Percentiles rank a stretch among this genome's conserved stretches.
Conservation (phyloP, 2,888 invertebrate genomes). For the Ashinkailepas kermadecensis region DNA sequence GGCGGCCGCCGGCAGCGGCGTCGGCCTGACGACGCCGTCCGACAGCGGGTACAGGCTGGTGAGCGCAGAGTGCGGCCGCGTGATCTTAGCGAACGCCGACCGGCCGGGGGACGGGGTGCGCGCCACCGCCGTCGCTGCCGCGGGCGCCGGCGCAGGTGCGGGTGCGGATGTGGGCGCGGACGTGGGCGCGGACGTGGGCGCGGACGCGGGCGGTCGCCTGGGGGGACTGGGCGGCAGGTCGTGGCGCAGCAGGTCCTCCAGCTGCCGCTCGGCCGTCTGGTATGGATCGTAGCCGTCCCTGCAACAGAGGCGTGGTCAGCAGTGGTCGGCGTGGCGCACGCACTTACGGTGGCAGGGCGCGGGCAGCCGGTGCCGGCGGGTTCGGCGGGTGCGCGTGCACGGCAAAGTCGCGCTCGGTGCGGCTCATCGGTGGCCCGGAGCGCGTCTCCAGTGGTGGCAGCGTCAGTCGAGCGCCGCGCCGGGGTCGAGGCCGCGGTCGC, state of each 20-base stretch:
- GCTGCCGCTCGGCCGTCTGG: constrained; percentile 34
- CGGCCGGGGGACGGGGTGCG: background rate
- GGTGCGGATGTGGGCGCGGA: background rate
- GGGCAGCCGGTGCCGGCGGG: background rate
- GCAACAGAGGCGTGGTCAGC: constrained; percentile 17
- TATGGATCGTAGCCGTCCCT: constrained; percentile 34
- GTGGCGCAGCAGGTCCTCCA: constrained; percentile 33
- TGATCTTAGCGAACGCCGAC: constrained; percentile 1
- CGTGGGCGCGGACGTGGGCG: background rate
- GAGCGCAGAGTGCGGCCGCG: constrained; percentile 1
- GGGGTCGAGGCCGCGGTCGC: background rate
- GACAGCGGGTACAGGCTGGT: background rate
- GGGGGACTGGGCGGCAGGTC: background rate
- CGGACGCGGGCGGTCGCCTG: background rate
- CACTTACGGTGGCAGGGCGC: background rate
- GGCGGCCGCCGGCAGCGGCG: background rate
- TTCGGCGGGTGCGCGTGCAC: background rate
- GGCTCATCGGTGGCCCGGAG: background rate
- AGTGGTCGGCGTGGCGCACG: background rate
- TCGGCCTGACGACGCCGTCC: background rate
- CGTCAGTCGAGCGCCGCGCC: background rate
- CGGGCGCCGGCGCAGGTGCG: background rate
- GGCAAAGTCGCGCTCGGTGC: background rate
- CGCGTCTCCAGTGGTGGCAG: constrained; percentile 12
- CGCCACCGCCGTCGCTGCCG: background rate